Base-by-base conservation (phyloP, 1,140 invertebrate genomes). In the Drosophila fuyamai region DNA sequence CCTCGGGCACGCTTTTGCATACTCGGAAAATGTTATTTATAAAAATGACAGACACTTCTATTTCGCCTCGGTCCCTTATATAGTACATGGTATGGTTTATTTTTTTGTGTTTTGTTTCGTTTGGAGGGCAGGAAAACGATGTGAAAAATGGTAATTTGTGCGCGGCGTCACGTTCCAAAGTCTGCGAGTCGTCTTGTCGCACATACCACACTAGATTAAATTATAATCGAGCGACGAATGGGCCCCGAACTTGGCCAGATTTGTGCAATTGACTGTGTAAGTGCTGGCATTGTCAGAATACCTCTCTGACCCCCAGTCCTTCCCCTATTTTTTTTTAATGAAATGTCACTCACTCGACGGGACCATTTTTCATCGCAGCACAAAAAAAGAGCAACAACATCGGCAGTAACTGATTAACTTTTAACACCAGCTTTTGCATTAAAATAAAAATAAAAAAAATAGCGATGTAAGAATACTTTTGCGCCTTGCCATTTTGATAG, bases 11-110 rank as follows among this genome's bases (percentile, higher is more conserved):
- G 38, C 67, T 59, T 59, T 54, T 38, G 57, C 43, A 63, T 68
- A 66, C 46, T 63, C 57, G 55, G 40, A 79, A 72, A 88, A 79
- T 86, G 79, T 86, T 86, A 82, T 88, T 86, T 86, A 86, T 89
- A 88, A 88, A 86, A 86, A 86, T 88, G 82, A 86, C 83, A 88
- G 83, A 88, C 82, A 86, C 82, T 86, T 86, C 82, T 88, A 86
- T 86, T 86, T 79, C 76, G 82, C 71, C 73, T 54, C 32, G 40
- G 47, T 60, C 57, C 67, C 16, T 16, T 27, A 51, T 16, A 51
- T 14, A 32, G 29, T 59, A 35, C 13, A 13, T 10, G n/a, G 13
- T 47, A 23, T 18, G 23, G 23, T 23, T 8, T 43, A 16, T 16
- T 14, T 8, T 13, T 38, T 23, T 29, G 27, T n/a, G 46, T 51